Percentiles rank a stretch among this genome's conserved stretches.
These are phyloP conservation scores for Drosophila ficusphila DNA, from an alignment of 1,140 invertebrate genomes.

Conservation along the genomic window DNA sequence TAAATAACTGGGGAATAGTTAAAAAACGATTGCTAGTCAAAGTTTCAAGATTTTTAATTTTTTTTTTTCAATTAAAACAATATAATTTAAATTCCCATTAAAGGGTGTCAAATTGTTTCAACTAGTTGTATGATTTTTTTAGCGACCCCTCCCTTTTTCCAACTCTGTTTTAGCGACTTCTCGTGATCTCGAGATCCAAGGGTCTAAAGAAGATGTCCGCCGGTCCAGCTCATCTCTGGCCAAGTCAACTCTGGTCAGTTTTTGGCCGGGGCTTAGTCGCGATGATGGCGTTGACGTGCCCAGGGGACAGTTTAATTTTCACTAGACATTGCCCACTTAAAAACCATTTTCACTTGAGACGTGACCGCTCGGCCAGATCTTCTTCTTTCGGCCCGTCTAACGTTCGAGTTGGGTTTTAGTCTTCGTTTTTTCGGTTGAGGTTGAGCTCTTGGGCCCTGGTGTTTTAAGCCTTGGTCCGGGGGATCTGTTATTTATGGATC, in stretches of 20 bases:
- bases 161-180: constrained; percentile 6
- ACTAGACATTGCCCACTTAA: constrained; percentile 77
- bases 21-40: no score
- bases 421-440: constrained; percentile 28
- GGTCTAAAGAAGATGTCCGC: constrained; percentile 36
- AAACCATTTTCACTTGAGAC: constrained; percentile 82
- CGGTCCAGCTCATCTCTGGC: constrained; percentile 4
- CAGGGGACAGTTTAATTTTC: constrained; percentile 82
- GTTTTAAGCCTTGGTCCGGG: constrained; percentile 7
- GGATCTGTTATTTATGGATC: constrained; percentile 78
- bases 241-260: constrained; percentile 7
- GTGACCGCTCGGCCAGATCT: constrained; percentile 61
- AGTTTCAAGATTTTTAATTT: no score
- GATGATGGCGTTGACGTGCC: constrained; percentile 67
- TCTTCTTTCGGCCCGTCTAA: constrained; percentile 36
- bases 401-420: constrained; percentile 38
- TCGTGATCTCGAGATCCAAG: constrained; percentile 18
- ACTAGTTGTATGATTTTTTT: no score
- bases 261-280: constrained; percentile 43
- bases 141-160: background rate
- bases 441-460: constrained; percentile 14
- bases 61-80: no score
- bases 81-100: background rate
- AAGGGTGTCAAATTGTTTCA: background rate
- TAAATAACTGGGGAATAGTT: no score